Conservation (phyloP, 2,888 invertebrate genomes). For the Drosophila picticornis region DNA sequence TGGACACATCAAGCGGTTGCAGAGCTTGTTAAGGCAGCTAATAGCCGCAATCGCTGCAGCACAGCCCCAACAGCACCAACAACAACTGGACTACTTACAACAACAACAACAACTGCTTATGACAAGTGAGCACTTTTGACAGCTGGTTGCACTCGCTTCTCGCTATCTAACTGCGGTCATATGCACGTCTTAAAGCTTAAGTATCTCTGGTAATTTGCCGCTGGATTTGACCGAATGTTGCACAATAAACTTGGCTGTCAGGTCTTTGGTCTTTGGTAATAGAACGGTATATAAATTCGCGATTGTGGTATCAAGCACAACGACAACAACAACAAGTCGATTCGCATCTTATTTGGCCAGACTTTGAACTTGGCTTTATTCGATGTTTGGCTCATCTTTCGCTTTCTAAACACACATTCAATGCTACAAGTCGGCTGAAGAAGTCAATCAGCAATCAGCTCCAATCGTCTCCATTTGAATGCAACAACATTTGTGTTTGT, state of each 20-base stretch:
- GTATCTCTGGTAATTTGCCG: constrained; percentile 22
- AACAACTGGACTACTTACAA: constrained; percentile 15
- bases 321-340: neutral
- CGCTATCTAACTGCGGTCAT: constrained; percentile 1
- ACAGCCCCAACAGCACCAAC: neutral
- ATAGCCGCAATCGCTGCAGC: constrained; percentile 50
- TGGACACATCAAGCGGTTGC: constrained; percentile 54
- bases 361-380: constrained; percentile 30
- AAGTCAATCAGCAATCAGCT: constrained; percentile 1
- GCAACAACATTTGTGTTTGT: constrained; percentile 16
- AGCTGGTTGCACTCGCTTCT: constrained; percentile 65
- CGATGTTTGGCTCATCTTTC: constrained; percentile 28
- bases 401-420: constrained; percentile 40
- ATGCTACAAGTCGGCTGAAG: neutral
- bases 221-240: constrained; percentile 28
- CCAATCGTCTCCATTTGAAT: constrained; percentile 2
- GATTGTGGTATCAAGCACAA: neutral
- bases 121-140: constrained; percentile 74
- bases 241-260: constrained; percentile 47
- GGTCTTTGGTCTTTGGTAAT: constrained; percentile 22
- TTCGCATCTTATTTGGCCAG: constrained; percentile 3
- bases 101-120: constrained; percentile 25
- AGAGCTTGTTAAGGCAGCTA: constrained; percentile 65
- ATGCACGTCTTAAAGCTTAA: constrained; percentile 5
- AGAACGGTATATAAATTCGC: constrained; percentile 14